Evolutionary conservation across 2,113 vertebrate species (phyloP), one percentile per base, ranked within the genome.

Genomic region (Oriolus oriolus): DNA sequence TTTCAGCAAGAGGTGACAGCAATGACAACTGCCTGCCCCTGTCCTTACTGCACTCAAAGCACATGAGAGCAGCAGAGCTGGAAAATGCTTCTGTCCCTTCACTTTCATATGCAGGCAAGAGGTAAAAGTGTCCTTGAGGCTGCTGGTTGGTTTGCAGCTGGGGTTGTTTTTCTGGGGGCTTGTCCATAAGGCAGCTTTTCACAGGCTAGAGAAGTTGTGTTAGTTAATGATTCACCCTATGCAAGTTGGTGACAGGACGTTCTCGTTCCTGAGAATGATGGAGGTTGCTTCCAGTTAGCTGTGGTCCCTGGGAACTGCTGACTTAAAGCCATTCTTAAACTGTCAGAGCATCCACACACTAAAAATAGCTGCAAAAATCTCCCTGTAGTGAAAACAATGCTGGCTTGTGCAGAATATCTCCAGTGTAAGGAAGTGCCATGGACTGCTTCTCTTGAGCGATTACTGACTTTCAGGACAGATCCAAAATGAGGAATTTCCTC

Each of bases 311-410:
- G 88, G 65, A 96, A 94, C 71, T 85, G 82, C 60, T 81, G 86
- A 95, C 83, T 93, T 95, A 81, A 88, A 95, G 68, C n/a, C 85
- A 84, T 89, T 86, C 71, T 78, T 91, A 88, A 93, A 86, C 92
- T 90, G 75, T 68, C 91, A 93, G 79, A 88, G 64, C 75, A 88
- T 64, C 82, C 64, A 66, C 23, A 45, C 53, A 44, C 75, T 88
- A 95, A 90, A 87, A 94, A 90, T 66, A 86, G 75, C 88, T 68
- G n/a, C 64, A 89, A 79, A 93, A 91, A 93, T 52, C 85, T 80
- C 70, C 35, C 54, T 63, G 73, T 57, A 39, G 47, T 68, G 52
- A 84, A 89, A 92, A 71, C 73, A 84, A 70, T 10, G 19, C 90
- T 76, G 45, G 31, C 39, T 69, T 63, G 64, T 44, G 63, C 71